Conservation (phyloP, 2,113 vertebrate species). For the Corythornis vintsioides region DNA sequence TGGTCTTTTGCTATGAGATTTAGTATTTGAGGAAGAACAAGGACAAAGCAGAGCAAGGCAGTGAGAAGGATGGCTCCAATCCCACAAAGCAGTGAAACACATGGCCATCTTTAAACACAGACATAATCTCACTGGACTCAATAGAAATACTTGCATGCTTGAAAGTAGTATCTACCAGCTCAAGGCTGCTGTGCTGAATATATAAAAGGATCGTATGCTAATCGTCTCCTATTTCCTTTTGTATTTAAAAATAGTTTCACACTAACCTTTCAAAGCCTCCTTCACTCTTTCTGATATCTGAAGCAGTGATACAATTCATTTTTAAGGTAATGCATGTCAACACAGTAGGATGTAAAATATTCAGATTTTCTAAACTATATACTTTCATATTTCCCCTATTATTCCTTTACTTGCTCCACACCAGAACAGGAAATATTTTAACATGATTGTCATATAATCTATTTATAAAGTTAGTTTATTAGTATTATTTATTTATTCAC, state of each 20-base stretch:
- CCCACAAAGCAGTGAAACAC: constrained; percentile 9
- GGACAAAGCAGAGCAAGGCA: background rate
- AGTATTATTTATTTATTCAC: background rate
- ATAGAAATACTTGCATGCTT: background rate
- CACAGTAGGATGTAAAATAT: background rate
- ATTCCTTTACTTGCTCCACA: background rate
- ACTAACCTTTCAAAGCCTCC: background rate
- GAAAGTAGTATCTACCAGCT: background rate
- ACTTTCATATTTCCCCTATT: background rate
- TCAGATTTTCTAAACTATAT: background rate
- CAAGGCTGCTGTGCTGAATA: background rate
- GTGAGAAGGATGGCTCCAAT: background rate
- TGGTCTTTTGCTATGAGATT: background rate
- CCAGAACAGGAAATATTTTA: background rate
- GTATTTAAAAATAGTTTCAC: constrained; percentile 3
- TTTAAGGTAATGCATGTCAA: background rate
- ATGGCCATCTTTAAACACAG: background rate
- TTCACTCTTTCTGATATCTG: background rate
- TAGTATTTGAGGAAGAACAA: background rate
- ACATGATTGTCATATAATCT: background rate
- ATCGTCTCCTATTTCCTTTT: background rate
- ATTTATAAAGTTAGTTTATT: background rate
- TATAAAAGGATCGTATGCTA: background rate
- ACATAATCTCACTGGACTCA: background rate
- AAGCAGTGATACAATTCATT: background rate